These are phyloP conservation scores for Rhopalosiphum nymphaeae DNA, from an alignment of 2,888 invertebrate genomes.

Conservation along the genomic window DNA sequence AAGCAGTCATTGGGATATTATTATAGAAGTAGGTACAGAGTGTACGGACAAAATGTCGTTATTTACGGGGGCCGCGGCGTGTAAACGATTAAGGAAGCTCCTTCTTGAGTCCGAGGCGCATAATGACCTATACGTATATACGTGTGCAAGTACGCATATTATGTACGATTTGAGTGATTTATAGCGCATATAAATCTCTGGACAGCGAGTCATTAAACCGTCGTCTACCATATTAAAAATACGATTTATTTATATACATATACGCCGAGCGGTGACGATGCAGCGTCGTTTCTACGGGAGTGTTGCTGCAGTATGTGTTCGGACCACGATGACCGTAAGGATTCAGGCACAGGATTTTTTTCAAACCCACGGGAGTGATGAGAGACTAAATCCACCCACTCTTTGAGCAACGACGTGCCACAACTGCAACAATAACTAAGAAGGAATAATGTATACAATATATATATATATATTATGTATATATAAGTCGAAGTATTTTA, in stretches of 20 bases:
- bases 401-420: background rate
- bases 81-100: conserved; percentile 31
- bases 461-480: background rate
- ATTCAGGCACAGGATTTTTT: background rate
- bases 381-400: conserved; percentile 9
- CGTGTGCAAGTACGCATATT: background rate
- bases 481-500: background rate
- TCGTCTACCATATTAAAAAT: conserved; percentile 51
- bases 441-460: background rate
- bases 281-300: background rate
- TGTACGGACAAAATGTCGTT: conserved; percentile 9
- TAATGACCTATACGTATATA: conserved; percentile 10
- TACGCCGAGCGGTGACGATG: too few relatives aligned
- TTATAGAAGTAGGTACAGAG: background rate
- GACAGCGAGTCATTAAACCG: conserved; percentile 36
- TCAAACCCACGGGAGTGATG: background rate
- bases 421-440: background rate
- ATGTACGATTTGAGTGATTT: conserved; percentile 31
- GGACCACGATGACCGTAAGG: background rate
- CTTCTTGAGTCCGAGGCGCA: background rate
- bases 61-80: conserved; percentile 12
- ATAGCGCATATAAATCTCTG: conserved; percentile 22
- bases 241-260: conserved; percentile 1
- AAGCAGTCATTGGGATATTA: background rate
- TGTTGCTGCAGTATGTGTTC: background rate